Conservation (phyloP, 1,140 invertebrate species). For the Drosophila mojavensis region DNA sequence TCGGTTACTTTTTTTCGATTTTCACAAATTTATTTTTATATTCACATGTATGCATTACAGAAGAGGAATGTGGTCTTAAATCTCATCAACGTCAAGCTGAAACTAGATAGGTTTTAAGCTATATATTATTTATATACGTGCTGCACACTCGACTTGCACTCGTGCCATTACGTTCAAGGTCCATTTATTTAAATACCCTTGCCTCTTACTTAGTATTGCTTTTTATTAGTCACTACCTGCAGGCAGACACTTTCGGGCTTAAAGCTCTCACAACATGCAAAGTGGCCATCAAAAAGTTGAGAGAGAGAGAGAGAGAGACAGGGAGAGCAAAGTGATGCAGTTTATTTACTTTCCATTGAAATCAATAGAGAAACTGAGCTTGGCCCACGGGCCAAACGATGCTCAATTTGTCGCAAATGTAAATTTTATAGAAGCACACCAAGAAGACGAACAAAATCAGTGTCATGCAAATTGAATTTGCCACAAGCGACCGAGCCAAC, state of each 20-base stretch:
- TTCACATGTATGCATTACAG: no score
- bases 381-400: constrained; percentile 8
- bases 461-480: constrained; percentile 56
- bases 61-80: no score
- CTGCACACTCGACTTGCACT: background rate
- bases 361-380: constrained; percentile 15
- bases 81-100: no score
- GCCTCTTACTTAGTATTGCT: background rate
- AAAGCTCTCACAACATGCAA: constrained; percentile 28
- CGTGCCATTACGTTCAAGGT: background rate
- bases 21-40: no score
- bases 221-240: constrained; percentile 6
- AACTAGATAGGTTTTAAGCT: no score
- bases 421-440: constrained; percentile 31
- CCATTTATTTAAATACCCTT: background rate
- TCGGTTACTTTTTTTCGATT: no score
- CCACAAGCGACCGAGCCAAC: background rate
- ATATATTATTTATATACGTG: no score
- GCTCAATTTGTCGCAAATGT: constrained; percentile 33
- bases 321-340: constrained; percentile 7
- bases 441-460: constrained; percentile 19
- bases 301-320: background rate
- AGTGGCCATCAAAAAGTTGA: constrained; percentile 20
- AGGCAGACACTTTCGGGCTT: constrained; percentile 23
- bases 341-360: constrained; percentile 8